phyloP scores from a whole-genome alignment of 2,888 invertebrate genomes.

The Drosophila antonietae region DNA sequence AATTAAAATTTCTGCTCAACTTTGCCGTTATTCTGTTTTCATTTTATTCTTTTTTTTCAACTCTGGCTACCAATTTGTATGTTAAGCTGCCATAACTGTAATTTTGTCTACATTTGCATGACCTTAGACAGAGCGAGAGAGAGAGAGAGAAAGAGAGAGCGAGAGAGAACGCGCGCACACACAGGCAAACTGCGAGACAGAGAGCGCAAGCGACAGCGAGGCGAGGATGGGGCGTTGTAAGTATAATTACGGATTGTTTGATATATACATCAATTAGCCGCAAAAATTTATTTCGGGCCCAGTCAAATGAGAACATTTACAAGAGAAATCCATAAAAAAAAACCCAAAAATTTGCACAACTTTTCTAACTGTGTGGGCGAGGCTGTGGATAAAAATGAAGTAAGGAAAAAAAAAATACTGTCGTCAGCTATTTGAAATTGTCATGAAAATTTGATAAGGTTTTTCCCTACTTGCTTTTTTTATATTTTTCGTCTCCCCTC shows the following conservation, averaged over 20 bases:
- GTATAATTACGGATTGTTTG: constrained; percentile 46
- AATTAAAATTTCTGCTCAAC: constrained; percentile 9
- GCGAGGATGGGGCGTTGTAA: neutral
- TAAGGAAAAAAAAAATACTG: constrained; percentile 30
- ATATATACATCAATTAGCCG: constrained; percentile 72
- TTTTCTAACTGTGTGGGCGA: constrained; percentile 26
- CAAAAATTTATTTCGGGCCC: constrained; percentile 62
- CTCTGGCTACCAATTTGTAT: constrained; percentile 56
- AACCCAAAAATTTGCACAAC: constrained; percentile 48
- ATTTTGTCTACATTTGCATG: constrained; percentile 38
- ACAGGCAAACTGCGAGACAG: neutral
- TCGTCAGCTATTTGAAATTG: constrained; percentile 75
- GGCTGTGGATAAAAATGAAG: constrained; percentile 1
- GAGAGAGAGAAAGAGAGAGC: neutral
- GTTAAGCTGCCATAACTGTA: constrained; percentile 61
- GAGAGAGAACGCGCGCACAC: too few relatives aligned
- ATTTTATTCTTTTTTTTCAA: neutral
- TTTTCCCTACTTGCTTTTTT: too few relatives aligned
- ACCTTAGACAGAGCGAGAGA: neutral
- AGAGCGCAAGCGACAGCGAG: neutral
- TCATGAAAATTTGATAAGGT: constrained; percentile 72
- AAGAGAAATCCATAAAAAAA: constrained; percentile 70
- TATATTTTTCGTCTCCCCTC: constrained; percentile 34
- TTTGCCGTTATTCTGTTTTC: neutral
- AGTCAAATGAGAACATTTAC: constrained; percentile 53